These are phyloP conservation scores for Phortica magna DNA, from an alignment of 2,888 invertebrate genomes.

Conservation along the genomic window DNA sequence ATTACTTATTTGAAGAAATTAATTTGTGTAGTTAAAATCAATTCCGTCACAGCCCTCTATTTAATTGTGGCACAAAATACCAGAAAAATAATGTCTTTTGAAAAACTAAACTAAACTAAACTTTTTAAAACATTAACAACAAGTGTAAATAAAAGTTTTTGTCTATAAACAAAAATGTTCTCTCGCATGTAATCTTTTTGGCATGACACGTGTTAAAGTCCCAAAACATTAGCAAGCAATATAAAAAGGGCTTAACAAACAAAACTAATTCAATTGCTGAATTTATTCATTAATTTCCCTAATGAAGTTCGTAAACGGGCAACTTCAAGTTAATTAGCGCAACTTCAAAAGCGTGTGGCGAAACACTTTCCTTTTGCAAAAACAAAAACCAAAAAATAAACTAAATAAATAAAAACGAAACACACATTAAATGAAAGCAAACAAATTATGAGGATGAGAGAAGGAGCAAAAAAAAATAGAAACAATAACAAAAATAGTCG, in stretches of 20 bases:
- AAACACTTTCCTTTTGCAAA: not conserved
- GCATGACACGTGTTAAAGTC: too few species aligned
- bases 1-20: too few species aligned
- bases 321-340: constrained; percentile 33
- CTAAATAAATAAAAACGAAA: constrained; percentile 20
- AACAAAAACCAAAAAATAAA: not conserved
- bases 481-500: not conserved
- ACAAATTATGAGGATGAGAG: constrained; percentile 12
- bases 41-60: too few species aligned
- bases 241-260: not conserved
- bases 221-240: too few species aligned
- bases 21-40: too few species aligned
- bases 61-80: too few species aligned
- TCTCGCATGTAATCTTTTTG: too few species aligned
- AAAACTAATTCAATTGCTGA: constrained; percentile 38
- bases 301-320: constrained; percentile 47
- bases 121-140: too few species aligned
- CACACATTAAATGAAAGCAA: constrained; percentile 27
- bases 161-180: too few species aligned
- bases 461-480: not conserved
- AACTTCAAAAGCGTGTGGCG: not conserved
- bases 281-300: constrained; percentile 47
- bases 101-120: too few species aligned
- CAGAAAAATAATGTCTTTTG: too few species aligned
- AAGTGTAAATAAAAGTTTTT: too few species aligned